A percentile compares a stretch with the other conserved stretches of the same genome.
Conservation (phyloP, 2,113 vertebrate species). For the Xenotilapia caudafasciata region DNA sequence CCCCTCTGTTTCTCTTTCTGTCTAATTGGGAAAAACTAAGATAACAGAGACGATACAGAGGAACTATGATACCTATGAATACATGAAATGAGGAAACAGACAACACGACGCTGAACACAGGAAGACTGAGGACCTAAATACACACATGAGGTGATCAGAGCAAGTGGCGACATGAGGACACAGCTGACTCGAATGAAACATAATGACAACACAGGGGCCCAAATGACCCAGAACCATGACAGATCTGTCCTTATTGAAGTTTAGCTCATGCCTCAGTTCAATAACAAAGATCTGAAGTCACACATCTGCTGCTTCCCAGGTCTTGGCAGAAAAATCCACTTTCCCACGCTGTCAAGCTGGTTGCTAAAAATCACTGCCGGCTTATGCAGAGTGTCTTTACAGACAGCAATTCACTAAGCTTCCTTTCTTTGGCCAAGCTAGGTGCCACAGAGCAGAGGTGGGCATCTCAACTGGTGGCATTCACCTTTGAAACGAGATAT, state of each 20-base stretch:
- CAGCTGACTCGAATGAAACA: not conserved
- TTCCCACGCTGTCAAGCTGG: not conserved
- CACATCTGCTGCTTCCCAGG: not conserved
- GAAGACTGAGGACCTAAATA: not conserved
- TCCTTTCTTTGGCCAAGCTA: not conserved
- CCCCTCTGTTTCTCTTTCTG: not conserved
- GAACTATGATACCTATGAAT: not conserved
- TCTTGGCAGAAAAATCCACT: not conserved
- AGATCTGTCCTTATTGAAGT: not conserved
- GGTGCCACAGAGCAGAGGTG: not conserved
- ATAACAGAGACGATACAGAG: not conserved
- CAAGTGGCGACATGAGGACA: not conserved
- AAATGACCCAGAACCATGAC: not conserved
- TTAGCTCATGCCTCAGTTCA: not conserved
- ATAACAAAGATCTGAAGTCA: no score
- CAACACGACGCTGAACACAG: not conserved
- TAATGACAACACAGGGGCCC: not conserved
- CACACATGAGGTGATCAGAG: not conserved
- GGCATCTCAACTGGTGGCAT: not conserved
- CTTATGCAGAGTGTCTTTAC: not conserved
- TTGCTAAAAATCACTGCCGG: not conserved
- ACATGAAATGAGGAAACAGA: not conserved
- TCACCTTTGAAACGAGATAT: not conserved
- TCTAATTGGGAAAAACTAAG: not conserved
- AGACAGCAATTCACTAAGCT: not conserved